These are phyloP conservation scores for Parascotia fuliginaria DNA, from an alignment of 2,888 invertebrate genomes.

Conservation along the genomic window DNA sequence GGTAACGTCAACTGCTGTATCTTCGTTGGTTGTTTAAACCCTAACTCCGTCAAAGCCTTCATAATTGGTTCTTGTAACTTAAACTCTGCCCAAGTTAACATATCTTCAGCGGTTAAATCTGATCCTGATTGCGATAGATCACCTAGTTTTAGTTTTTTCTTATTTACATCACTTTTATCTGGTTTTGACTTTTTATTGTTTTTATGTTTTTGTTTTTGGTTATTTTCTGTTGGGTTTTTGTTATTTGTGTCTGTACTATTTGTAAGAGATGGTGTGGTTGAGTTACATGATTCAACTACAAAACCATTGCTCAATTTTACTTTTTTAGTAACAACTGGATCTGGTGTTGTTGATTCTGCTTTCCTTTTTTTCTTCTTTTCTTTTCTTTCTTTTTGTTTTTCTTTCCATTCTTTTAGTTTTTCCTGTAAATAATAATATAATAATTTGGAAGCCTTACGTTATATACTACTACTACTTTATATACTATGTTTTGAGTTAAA, in stretches of 20 bases:
- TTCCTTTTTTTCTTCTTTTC: conserved; percentile 39
- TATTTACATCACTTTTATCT: conserved; percentile 16
- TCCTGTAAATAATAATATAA: conserved; percentile 36
- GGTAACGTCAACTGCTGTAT: conserved; percentile 94
- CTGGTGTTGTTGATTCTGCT: conserved; percentile 28
- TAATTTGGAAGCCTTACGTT: too few relatives aligned
- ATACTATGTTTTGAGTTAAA: too few relatives aligned
- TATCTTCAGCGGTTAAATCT: conserved; percentile 71
- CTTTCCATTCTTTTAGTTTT: conserved; percentile 41
- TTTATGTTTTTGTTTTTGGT: conserved; percentile 2
- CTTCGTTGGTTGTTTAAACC: conserved; percentile 93
- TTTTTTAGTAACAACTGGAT: conserved; percentile 46
- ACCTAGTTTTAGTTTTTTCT: conserved; percentile 63
- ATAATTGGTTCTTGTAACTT: conserved; percentile 90
- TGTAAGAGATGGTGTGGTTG: conserved; percentile 56
- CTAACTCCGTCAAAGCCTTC: conserved; percentile 90
- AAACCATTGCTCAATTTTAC: conserved; percentile 67
- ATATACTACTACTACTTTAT: too few relatives aligned
- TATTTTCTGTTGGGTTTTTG: conserved; percentile 19
- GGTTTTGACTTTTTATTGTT: conserved; percentile 21
- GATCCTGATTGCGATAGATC: conserved; percentile 49
- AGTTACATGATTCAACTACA: conserved; percentile 64
- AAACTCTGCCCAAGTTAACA: conserved; percentile 88
- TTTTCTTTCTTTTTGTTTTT: conserved; percentile 37
- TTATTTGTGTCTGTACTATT: conserved; percentile 37